Percentiles rank a stretch among this genome's conserved stretches.
Evolutionary conservation across 2,113 vertebrate species (phyloP).

Genomic region (Malaclemys terrapin): DNA sequence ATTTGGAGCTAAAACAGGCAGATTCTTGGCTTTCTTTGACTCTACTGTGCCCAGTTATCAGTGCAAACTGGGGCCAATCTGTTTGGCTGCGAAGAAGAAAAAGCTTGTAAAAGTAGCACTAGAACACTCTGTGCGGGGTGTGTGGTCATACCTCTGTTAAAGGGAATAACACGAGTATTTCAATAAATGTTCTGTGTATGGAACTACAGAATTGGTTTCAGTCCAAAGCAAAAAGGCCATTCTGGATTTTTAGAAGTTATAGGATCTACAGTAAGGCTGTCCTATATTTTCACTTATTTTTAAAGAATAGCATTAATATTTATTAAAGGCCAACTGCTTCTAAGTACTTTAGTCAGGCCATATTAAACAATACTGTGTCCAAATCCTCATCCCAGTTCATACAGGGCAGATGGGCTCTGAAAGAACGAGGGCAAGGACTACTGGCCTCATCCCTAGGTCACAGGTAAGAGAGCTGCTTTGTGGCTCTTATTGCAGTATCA

Average conservation of each 20-base stretch:
- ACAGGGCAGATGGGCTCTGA: background rate
- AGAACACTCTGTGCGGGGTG: conserved; percentile 31
- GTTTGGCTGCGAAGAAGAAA: conserved; percentile 31
- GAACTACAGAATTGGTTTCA: background rate
- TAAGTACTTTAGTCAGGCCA: background rate
- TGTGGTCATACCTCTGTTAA: background rate
- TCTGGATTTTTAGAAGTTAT: background rate
- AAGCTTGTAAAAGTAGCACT: conserved; percentile 37
- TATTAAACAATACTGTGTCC: background rate
- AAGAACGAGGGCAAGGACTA: background rate
- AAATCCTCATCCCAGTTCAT: background rate
- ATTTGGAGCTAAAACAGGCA: conserved; percentile 38
- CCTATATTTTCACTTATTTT: background rate
- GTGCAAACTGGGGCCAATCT: background rate
- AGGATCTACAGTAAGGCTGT: background rate
- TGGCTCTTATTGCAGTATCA: background rate
- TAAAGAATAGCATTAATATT: background rate
- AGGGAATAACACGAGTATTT: background rate
- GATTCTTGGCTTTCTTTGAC: conserved; percentile 54
- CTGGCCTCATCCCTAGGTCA: background rate
- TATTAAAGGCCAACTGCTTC: background rate
- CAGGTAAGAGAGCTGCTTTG: background rate
- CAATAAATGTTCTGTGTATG: background rate
- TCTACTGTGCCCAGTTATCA: background rate
- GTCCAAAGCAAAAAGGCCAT: background rate